Evolutionary conservation across 2,888 invertebrate genomes (phyloP).

Genomic region (Yponomeuta cagnagella): DNA sequence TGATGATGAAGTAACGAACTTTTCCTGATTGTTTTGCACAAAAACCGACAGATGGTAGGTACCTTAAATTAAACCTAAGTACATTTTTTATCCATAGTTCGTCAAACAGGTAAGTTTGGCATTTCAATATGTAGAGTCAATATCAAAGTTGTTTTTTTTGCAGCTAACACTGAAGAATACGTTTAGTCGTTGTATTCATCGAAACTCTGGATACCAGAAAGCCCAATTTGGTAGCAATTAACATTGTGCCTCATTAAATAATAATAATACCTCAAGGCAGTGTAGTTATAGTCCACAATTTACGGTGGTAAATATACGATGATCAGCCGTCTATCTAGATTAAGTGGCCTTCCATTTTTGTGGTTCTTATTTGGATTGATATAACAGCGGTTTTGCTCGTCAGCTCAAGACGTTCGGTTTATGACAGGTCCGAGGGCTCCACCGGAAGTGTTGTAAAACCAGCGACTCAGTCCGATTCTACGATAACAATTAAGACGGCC

Average conservation of each 20-base stretch:
- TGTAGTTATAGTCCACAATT: background rate
- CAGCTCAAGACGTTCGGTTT: slow-evolving; percentile 31
- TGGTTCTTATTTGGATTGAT: background rate
- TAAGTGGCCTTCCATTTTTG: background rate
- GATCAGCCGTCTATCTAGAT: background rate
- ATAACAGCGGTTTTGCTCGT: slow-evolving; percentile 17
- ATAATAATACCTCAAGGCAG: background rate
- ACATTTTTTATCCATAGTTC: no score
- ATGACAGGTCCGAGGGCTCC: slow-evolving; percentile 48
- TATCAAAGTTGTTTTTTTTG: no score
- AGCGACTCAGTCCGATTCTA: slow-evolving; percentile 56
- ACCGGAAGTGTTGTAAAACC: slow-evolving; percentile 66
- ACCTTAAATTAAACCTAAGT: no score
- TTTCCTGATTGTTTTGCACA: no score
- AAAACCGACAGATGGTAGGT: no score
- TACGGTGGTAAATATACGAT: background rate
- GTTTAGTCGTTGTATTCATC: no score
- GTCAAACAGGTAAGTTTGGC: no score
- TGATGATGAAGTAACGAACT: background rate
- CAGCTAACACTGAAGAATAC: no score
- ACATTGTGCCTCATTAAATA: background rate
- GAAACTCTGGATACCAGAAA: no score
- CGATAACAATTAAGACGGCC: slow-evolving; percentile 67
- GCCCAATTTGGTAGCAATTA: background rate
- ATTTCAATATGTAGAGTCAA: no score